Percentiles rank a stretch among this genome's conserved stretches.
Conservation (phyloP, 2,888 invertebrate genomes). For the Ochropacha duplaris region DNA sequence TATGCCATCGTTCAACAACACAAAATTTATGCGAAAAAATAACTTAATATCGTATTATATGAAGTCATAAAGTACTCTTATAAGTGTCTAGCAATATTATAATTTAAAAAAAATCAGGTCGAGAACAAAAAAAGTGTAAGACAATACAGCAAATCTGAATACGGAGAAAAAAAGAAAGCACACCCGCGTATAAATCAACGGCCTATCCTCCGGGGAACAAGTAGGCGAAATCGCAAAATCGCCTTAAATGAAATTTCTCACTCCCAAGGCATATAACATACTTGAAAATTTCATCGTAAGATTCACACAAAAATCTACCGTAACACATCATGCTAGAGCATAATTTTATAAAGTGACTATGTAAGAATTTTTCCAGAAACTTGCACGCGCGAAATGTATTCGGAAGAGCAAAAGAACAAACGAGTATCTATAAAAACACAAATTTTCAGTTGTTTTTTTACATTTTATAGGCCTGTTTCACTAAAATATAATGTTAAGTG, state of each 20-base stretch:
- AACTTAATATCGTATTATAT: not conserved
- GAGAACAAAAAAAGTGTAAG: not conserved
- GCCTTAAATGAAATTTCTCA: constrained; percentile 80
- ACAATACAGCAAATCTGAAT: constrained; percentile 28
- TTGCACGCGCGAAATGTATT: constrained; percentile 68
- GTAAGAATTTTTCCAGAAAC: constrained; percentile 38
- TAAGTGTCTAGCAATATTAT: not conserved
- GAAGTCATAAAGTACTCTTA: not conserved
- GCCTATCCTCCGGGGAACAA: constrained; percentile 56
- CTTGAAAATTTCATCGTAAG: constrained; percentile 39
- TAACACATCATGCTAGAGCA: constrained; percentile 17
- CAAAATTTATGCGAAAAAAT: not conserved
- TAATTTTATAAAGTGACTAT: constrained; percentile 11
- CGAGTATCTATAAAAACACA: too few relatives aligned
- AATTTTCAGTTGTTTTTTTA: too few relatives aligned
- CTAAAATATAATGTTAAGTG: too few relatives aligned
- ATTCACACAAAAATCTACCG: constrained; percentile 22
- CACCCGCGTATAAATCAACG: constrained; percentile 71
- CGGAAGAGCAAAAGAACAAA: constrained; percentile 46
- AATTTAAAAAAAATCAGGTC: not conserved
- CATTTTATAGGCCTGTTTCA: too few relatives aligned
- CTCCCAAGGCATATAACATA: constrained; percentile 62
- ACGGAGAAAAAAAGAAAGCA: constrained; percentile 40
- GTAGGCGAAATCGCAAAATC: constrained; percentile 70
- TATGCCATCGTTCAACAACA: too few relatives aligned